These are phyloP conservation scores for Chascanopsetta lugubris DNA, from an alignment of 2,113 vertebrate species.

Conservation along the genomic window DNA sequence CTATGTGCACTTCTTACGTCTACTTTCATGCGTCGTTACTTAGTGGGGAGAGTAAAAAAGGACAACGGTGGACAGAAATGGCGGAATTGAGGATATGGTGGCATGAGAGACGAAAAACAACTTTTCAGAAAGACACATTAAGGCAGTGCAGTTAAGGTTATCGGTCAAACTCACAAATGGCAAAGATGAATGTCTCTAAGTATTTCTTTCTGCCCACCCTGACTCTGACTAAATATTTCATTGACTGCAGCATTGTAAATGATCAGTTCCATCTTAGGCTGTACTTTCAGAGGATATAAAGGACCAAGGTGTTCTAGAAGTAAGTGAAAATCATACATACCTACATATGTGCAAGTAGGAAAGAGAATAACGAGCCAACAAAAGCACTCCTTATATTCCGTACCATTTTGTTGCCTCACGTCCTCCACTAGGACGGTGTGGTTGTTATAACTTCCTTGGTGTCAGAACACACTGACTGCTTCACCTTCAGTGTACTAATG, in stretches of 20 bases:
- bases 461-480: background rate
- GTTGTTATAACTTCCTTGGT: background rate
- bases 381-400: background rate
- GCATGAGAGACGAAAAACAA: constrained; percentile 11
- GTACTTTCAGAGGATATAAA: constrained; percentile 2
- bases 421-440: background rate
- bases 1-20: background rate
- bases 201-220: constrained; percentile 17
- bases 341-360: background rate
- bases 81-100: background rate
- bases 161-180: constrained; percentile 29
- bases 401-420: background rate
- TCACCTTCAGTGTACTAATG: constrained; percentile 2
- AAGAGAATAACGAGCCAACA: background rate
- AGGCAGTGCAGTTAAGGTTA: constrained; percentile 5
- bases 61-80: background rate
- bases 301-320: background rate
- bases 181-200: constrained; percentile 44
- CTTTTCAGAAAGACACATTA: background rate
- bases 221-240: constrained; percentile 70
- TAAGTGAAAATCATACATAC: constrained; percentile 7
- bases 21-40: constrained; percentile 12
- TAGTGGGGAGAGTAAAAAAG: background rate
- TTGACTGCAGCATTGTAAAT: constrained; percentile 50
- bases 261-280: constrained; percentile 45